phyloP scores from a whole-genome alignment of 92 coral and sea anemone species.

The Parazoanthus darwini region DNA sequence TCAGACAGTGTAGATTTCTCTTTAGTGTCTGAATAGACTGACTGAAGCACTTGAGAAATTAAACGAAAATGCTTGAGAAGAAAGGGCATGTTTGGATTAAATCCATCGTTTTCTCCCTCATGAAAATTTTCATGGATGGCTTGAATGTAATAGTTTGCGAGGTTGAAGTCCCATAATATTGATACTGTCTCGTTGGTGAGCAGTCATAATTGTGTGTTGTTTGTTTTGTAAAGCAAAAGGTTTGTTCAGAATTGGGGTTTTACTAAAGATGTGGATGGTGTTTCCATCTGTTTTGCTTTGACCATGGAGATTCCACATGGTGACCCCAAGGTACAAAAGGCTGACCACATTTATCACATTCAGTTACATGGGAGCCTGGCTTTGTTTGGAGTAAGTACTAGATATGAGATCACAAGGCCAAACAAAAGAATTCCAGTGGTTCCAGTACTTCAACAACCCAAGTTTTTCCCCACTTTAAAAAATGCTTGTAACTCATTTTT shows the following conservation, averaged over 20 bases:
- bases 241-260: background rate
- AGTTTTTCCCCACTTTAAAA: background rate
- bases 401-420: no score
- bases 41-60: background rate
- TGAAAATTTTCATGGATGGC: background rate
- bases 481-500: no score
- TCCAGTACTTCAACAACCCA: background rate
- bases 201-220: background rate
- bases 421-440: background rate
- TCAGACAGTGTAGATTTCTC: background rate
- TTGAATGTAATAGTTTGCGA: background rate
- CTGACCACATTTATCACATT: background rate
- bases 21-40: background rate
- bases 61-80: background rate
- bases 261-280: background rate
- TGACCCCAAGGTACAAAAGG: no score
- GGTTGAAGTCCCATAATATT: background rate
- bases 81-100: background rate
- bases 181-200: background rate
- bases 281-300: background rate
- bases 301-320: no score
- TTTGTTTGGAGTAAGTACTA: background rate
- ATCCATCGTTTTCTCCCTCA: background rate
- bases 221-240: background rate
- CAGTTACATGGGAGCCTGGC: background rate